phyloP scores from a whole-genome alignment of 2,113 vertebrate species.

The Haliaeetus leucogaster region DNA sequence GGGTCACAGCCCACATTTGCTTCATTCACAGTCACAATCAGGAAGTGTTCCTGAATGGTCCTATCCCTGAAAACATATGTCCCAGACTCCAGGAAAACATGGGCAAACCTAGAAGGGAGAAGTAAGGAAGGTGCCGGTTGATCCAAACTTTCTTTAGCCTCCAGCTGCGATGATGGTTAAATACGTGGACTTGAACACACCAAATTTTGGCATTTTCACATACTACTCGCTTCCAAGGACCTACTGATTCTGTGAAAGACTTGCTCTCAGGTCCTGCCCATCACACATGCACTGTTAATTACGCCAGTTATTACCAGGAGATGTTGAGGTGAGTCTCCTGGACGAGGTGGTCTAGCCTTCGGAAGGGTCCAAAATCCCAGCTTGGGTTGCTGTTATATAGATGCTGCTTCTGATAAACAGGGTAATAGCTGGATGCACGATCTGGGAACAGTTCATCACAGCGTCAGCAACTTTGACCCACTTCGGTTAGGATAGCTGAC shows the following conservation, averaged over 20 bases:
- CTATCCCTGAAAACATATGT: slow-evolving; percentile 87
- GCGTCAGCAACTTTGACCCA: neutral
- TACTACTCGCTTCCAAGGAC: neutral
- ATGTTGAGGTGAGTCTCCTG: slow-evolving; percentile 83
- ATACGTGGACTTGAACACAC: neutral
- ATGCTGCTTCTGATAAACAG: slow-evolving; percentile 89
- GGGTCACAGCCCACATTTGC: slow-evolving; percentile 74
- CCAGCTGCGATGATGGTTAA: neutral
- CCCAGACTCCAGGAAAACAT: slow-evolving; percentile 85
- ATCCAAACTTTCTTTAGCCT: neutral
- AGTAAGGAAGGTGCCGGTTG: neutral
- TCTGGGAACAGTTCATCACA: slow-evolving; percentile 60
- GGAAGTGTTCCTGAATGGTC: slow-evolving; percentile 70
- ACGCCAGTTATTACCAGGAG: slow-evolving; percentile 73
- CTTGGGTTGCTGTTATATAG: slow-evolving; percentile 88
- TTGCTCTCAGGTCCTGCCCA: neutral
- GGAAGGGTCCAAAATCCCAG: slow-evolving; percentile 91
- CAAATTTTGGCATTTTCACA: accelerated
- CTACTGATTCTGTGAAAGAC: neutral
- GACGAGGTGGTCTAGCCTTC: slow-evolving; percentile 81
- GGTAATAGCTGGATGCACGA: slow-evolving; percentile 85
- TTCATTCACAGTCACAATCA: slow-evolving; percentile 82
- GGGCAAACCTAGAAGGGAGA: slow-evolving; percentile 81
- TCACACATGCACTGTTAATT: too few species aligned
- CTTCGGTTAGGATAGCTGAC: neutral